Conservation (phyloP, 2,888 invertebrate species). For the Phaonia tiefii region DNA sequence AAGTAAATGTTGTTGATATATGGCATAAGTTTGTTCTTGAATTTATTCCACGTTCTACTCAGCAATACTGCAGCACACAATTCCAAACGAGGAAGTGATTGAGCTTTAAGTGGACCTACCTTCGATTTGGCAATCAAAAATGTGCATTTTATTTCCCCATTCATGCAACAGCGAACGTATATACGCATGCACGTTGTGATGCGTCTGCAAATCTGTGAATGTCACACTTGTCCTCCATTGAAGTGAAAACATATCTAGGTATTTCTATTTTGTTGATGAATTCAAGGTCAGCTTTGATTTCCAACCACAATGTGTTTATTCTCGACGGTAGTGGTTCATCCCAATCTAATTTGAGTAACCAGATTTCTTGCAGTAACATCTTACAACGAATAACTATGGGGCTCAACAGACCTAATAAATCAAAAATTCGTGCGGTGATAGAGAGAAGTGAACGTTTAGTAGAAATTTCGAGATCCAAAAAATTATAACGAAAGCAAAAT, state of each 20-base stretch:
- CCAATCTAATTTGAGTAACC: not conserved
- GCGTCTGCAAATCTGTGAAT: constrained; percentile 58
- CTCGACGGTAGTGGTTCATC: not conserved
- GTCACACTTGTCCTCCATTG: constrained; percentile 25
- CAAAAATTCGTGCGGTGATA: constrained; percentile 49
- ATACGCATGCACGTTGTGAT: constrained; percentile 42
- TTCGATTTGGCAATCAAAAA: constrained; percentile 63
- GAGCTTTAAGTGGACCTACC: constrained; percentile 61
- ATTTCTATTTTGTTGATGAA: constrained; percentile 32
- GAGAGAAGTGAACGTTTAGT: constrained; percentile 29
- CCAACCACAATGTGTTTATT: constrained; percentile 30
- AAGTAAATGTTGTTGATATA: not conserved
- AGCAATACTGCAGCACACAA: constrained; percentile 62
- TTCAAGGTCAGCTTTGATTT: constrained; percentile 21
- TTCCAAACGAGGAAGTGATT: constrained; percentile 63
- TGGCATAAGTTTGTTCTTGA: constrained; percentile 8
- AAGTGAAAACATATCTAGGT: constrained; percentile 37
- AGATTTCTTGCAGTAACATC: too few relatives aligned
- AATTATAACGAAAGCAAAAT: constrained; percentile 46
- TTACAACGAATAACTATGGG: too few relatives aligned
- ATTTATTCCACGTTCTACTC: constrained; percentile 42
- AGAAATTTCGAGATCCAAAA: constrained; percentile 36
- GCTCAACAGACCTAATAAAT: constrained; percentile 38
- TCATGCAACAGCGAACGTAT: constrained; percentile 34
- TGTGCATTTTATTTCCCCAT: constrained; percentile 13